Conservation (phyloP, 2,888 invertebrate species). For the Drosophila flavopinicola region DNA sequence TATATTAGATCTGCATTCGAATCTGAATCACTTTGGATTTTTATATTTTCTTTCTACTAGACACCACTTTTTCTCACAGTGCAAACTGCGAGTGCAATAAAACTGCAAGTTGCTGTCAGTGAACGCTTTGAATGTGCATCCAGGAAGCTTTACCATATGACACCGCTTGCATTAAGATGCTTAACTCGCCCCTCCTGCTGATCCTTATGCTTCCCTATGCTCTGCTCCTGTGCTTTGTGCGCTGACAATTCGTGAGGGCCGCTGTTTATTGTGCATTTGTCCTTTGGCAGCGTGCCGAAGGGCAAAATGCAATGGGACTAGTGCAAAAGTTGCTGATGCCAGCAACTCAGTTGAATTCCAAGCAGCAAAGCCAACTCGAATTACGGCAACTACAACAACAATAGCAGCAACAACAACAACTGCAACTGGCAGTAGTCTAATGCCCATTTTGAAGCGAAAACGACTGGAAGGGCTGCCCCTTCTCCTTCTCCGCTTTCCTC, state of each 20-base stretch:
- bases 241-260: conserved; percentile 12
- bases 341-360: conserved; percentile 19
- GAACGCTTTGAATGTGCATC: conserved; percentile 30
- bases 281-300: conserved; percentile 71
- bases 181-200: not conserved
- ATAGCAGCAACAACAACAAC: not conserved
- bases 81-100: conserved; percentile 49
- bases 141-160: conserved; percentile 57
- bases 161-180: conserved; percentile 18
- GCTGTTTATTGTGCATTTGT: conserved; percentile 76
- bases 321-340: conserved; percentile 34
- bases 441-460: not conserved
- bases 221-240: conserved; percentile 7
- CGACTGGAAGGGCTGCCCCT: not conserved
- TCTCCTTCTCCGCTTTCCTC: not conserved
- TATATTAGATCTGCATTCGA: no score
- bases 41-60: no score
- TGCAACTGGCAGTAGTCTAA: not conserved
- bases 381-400: conserved; percentile 13
- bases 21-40: no score
- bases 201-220: not conserved
- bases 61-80: conserved; percentile 14
- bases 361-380: conserved; percentile 43
- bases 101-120: conserved; percentile 50
- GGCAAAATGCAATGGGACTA: conserved; percentile 67